phyloP scores from a whole-genome alignment of 1,140 invertebrate genomes.

The Chionoecetes opilio region DNA sequence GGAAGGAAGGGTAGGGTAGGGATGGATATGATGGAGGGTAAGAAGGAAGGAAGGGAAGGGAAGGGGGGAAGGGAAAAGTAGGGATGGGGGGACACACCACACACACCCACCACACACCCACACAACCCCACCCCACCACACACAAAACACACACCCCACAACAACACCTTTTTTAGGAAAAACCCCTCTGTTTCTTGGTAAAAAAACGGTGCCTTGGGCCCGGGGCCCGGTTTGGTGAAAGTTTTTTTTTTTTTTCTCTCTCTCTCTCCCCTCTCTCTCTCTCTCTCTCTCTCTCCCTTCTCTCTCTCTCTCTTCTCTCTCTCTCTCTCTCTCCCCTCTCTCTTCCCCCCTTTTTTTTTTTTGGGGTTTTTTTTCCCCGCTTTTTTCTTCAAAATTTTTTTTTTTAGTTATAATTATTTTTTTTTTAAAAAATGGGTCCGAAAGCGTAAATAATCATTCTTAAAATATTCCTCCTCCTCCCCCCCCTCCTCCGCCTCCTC shows the following conservation, averaged over 20 bases:
- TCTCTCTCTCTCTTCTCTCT: not conserved
- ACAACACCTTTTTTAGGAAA: too few species aligned
- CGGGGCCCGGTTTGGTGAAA: not conserved
- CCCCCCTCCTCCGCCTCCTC: not conserved
- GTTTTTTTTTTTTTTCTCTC: not conserved
- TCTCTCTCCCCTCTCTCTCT: not conserved
- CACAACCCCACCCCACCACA: too few species aligned
- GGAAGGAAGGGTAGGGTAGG: too few species aligned
- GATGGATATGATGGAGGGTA: too few species aligned
- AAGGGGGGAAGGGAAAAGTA: not conserved
- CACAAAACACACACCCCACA: too few species aligned
- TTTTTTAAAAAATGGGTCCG: too few species aligned
- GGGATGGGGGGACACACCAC: not conserved
- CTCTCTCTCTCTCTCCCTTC: not conserved
- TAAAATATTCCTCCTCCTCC: not conserved
- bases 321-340: not conserved
- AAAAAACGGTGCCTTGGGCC: conserved; percentile 1
- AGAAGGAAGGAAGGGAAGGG: not conserved
- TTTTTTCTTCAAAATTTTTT: too few species aligned
- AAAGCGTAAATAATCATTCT: too few species aligned
- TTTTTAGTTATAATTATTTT: too few species aligned
- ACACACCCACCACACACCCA: too few species aligned
- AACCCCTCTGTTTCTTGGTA: not conserved
- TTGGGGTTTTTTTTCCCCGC: too few species aligned
- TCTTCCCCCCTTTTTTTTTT: not conserved